Percentiles rank a stretch among this genome's conserved stretches.
phyloP scores from a whole-genome alignment of 2,797 vertebrate genomes.

The Podarcis lilfordi region DNA sequence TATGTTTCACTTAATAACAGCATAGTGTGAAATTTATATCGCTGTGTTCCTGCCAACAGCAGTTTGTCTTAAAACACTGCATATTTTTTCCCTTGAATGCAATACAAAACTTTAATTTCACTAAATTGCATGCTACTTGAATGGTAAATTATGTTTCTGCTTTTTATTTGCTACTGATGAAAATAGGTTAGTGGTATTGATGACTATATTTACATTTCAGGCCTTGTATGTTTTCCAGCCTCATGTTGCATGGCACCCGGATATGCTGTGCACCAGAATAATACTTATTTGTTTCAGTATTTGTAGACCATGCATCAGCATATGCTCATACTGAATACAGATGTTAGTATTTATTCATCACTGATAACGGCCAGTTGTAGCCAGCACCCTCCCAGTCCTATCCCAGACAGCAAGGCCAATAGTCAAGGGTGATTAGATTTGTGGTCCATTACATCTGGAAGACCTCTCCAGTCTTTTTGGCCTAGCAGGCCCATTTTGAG shows the following conservation, averaged over 20 bases:
- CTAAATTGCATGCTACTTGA: neutral
- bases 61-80: neutral
- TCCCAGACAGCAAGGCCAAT: too few species aligned
- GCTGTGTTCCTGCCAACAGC: neutral
- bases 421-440: too few species aligned
- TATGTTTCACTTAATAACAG: conserved; percentile 16
- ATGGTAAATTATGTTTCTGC: neutral
- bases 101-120: conserved; percentile 4
- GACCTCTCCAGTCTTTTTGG: too few species aligned
- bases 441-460: too few species aligned
- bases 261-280: neutral
- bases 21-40: neutral
- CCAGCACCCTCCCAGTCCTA: too few species aligned
- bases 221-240: neutral
- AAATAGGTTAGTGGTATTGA: neutral
- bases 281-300: neutral
- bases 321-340: too few species aligned
- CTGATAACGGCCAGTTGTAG: neutral
- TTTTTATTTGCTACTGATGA: conserved; percentile 3
- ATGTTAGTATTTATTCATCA: too few species aligned
- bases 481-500: too few species aligned
- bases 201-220: neutral
- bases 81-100: neutral
- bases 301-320: neutral
- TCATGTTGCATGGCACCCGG: neutral